Evolutionary conservation across 2,113 vertebrate species (phyloP).

Genomic region (Cranoglanis bouderius): DNA sequence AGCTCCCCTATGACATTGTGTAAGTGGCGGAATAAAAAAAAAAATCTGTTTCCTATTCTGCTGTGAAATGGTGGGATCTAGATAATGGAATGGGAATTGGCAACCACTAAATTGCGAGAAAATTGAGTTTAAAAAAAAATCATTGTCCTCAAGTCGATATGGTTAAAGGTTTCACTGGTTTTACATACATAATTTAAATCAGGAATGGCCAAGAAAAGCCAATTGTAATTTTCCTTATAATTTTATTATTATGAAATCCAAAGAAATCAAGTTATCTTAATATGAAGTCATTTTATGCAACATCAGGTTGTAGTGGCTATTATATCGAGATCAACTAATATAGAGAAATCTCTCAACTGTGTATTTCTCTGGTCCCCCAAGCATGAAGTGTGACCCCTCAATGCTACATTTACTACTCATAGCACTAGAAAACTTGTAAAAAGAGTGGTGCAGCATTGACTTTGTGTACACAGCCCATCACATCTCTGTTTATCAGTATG

Average conservation of each 20-base stretch:
- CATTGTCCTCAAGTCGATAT: background rate
- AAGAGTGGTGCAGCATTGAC: background rate
- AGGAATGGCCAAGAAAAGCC: background rate
- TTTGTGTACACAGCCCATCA: background rate
- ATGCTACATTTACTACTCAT: background rate
- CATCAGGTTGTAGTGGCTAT: background rate
- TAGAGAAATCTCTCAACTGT: background rate
- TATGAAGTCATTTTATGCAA: background rate
- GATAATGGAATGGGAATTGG: background rate
- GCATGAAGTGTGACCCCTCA: conserved; percentile 33
- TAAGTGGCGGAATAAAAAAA: background rate
- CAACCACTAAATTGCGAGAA: background rate
- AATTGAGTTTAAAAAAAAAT: background rate
- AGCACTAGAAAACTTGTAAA: background rate
- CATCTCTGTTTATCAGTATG: conserved; percentile 17
- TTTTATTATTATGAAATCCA: background rate
- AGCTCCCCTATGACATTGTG: background rate
- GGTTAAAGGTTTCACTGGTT: background rate
- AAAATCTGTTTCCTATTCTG: background rate
- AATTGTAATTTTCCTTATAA: background rate
- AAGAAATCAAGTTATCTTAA: background rate
- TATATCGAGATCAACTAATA: background rate
- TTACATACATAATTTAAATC: background rate
- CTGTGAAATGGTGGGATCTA: background rate
- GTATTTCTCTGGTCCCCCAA: background rate